phyloP scores from a whole-genome alignment of 2,797 vertebrate species.

The Mustela erminea region DNA sequence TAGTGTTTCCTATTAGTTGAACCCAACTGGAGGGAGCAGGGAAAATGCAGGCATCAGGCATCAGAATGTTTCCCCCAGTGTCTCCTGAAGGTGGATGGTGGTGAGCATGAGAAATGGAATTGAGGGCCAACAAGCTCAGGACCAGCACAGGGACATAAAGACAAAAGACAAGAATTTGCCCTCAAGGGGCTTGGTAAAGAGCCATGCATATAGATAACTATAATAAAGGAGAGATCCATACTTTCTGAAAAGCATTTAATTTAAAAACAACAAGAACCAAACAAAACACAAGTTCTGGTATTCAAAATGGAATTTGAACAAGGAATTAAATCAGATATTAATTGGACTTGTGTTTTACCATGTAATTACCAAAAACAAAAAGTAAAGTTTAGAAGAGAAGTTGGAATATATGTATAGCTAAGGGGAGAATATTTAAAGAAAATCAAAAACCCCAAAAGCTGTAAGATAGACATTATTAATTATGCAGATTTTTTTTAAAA shows the following conservation, averaged over 20 bases:
- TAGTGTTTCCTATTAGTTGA: background rate
- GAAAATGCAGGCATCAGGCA: background rate
- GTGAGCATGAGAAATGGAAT: background rate
- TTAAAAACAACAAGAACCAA: background rate
- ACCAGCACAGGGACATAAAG: background rate
- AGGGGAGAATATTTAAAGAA: background rate
- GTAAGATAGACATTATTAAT: background rate
- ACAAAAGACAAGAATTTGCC: background rate
- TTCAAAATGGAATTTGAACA: background rate
- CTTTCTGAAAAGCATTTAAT: background rate
- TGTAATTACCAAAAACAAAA: background rate
- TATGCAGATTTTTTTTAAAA: background rate
- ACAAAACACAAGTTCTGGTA: background rate
- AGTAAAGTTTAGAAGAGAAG: constrained; percentile 20
- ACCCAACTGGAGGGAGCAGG: background rate
- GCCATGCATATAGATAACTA: too few relatives aligned
- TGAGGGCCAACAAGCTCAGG: background rate
- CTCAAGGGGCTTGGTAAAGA: background rate
- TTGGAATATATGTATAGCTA: background rate
- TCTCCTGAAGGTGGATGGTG: background rate
- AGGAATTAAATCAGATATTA: background rate
- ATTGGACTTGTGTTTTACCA: background rate
- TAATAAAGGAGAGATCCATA: background rate
- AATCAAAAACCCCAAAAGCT: background rate
- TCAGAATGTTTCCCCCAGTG: too few relatives aligned